These are phyloP conservation scores for Leptura quadrifasciata DNA, from an alignment of 2,888 invertebrate genomes.

Conservation along the genomic window DNA sequence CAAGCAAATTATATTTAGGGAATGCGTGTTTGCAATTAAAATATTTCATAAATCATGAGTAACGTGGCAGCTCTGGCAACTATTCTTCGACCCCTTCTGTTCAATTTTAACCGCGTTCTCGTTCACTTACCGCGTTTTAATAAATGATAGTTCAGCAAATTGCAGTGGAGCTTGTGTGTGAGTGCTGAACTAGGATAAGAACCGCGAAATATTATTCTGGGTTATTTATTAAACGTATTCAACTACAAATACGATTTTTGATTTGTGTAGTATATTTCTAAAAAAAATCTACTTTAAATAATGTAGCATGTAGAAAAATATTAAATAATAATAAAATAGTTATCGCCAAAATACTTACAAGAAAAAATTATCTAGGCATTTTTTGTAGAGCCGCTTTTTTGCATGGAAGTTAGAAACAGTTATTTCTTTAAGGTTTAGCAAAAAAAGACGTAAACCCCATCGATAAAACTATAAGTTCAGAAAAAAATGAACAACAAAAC, in stretches of 20 bases:
- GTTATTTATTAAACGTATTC: background rate
- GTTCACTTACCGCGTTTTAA: constrained; percentile 24
- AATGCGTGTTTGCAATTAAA: constrained; percentile 40
- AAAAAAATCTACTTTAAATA: too few relatives aligned
- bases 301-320: too few relatives aligned
- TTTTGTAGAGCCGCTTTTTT: too few relatives aligned
- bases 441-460: too few relatives aligned
- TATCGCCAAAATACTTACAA: too few relatives aligned
- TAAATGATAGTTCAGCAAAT: constrained; percentile 33
- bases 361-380: too few relatives aligned
- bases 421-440: too few relatives aligned
- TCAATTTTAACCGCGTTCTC: constrained; percentile 25
- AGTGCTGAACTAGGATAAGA: background rate
- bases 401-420: too few relatives aligned
- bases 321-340: too few relatives aligned
- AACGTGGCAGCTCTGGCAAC: constrained; percentile 31
- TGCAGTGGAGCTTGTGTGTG: background rate
- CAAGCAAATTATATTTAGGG: background rate
- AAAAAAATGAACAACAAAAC: too few relatives aligned
- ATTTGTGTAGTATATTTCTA: constrained; percentile 15
- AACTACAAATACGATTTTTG: background rate
- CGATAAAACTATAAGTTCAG: too few relatives aligned
- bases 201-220: background rate
- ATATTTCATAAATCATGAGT: constrained; percentile 46
- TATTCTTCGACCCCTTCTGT: background rate